Base-by-base conservation (phyloP, 2,113 vertebrate species). In the Pipa parva region DNA sequence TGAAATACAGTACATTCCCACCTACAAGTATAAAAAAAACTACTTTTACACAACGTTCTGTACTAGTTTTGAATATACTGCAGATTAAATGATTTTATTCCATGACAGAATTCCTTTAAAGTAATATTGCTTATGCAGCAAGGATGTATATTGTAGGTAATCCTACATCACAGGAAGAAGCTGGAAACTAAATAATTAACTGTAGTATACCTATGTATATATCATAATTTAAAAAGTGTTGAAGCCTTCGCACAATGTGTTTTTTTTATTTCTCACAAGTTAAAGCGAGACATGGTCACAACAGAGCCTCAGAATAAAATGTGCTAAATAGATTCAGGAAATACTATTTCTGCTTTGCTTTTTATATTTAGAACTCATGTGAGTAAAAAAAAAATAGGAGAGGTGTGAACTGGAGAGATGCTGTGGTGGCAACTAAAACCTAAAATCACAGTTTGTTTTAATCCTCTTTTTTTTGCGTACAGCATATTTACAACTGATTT, bases 251-350 rank as follows among this genome's bases (percentile, higher is more conserved):
- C 58, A 45, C 66, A 54, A 15, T n/a, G 63, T 42, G 58, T 66
- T 20, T 69, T 60, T 42, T 56, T 69, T 68, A 68, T 42, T n/a
- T n/a, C n/a, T 45, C 66, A 61, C 66, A 54, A 52, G 29, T 69
- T 42, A 60, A 69, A 51, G 48, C 52, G 66, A 52, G 25, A 61
- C 33, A 17, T 54, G 58, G 48, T 60, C 66, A 54, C 57, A 52
- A 60, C 29, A 33, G 54, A 20, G 6, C 33, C 39, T 59, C 15
- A 29, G 25, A 69, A 61, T 54, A 69, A 69, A 54, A 61, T 12
- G 66, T 54, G 66, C 42, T 69, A 69, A 69, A n/a, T 42, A 61
- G 57, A 69, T 60, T 22, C 57, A 61, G 13, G 22, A 15, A 42
- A n/a, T 54, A 52, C 58, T 69, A 69, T 69, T 69, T 60, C 33